Evolutionary conservation across 2,797 vertebrate genomes (phyloP), one percentile per base, ranked within the genome.

Genomic region (Enteromius paludinosus): DNA sequence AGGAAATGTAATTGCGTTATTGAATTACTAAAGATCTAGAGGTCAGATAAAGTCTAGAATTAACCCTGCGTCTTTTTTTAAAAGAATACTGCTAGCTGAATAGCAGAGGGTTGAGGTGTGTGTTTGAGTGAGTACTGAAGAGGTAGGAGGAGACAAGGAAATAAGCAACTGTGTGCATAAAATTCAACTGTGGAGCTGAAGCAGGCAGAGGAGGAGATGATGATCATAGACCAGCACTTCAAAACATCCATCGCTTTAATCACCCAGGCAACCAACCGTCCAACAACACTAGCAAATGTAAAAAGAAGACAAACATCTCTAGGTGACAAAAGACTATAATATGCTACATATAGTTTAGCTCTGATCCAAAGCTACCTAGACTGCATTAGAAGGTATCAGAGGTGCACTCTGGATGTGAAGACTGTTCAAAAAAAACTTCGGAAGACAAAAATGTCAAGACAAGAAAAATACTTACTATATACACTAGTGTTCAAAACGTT

Each of bases 261-360:
- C 92, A 89, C 91, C 86, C 91, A 89, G 86, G 90, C 83, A 92
- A 94, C 91, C 66, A 79, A 47, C 41, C 54, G 3, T 76, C 83
- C 85, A 76, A 83, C 64, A 25, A 68, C 68, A 87, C 88, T 87
- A 89, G 90, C 86, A 89, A 89, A 92, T 88, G 23, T 12, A 43
- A 72, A 41, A 72, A 61, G 3, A 30, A 30, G 4, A 45, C 9
- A 70, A 17, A 47, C 47, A 78, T 75, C 61, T 69, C 49, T 62
- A 49, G 45, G 17, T 20, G 65, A 59, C 78, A 23, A 47, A 5
- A 73, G 12, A 76, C 10, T 59, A 25, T 59, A 59, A 25, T 25
- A 69, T n/a, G 41, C 38, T 38, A 52, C 25, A 59, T 47, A 56
- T 43, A 25, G 72, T 66, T 49, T 30, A 41, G 65, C 33, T 83